Evolutionary conservation across 1,140 invertebrate genomes (phyloP).

Genomic region (Drosophila truncata): DNA sequence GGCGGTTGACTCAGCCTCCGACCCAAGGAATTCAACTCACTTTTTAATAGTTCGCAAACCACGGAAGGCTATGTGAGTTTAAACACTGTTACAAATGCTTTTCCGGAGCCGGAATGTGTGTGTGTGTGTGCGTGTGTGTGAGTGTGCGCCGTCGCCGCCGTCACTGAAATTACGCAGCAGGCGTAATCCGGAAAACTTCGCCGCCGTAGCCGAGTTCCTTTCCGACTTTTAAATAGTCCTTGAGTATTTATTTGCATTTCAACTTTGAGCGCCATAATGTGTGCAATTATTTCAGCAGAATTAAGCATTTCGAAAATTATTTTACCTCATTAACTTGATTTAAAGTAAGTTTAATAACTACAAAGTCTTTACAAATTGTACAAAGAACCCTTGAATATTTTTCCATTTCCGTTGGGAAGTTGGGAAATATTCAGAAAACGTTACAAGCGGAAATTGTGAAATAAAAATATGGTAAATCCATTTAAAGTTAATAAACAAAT

Average conservation of each 20-base stretch:
- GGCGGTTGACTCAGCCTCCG: conserved; percentile 13
- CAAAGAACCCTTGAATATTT: background rate
- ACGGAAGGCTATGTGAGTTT: conserved; percentile 42
- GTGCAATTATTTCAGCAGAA: conserved; percentile 32
- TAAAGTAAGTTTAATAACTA: background rate
- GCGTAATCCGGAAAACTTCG: conserved; percentile 35
- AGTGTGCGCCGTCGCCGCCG: background rate
- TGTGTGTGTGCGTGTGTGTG: background rate
- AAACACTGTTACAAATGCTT: conserved; percentile 51
- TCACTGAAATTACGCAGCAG: conserved; percentile 36
- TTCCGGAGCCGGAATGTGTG: conserved; percentile 29
- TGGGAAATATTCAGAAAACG: background rate
- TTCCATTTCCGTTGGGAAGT: background rate
- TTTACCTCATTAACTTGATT: conserved; percentile 18
- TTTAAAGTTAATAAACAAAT: conserved; percentile 43
- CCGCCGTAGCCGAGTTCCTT: conserved; percentile 12
- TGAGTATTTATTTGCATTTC: conserved; percentile 47
- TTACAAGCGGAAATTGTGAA: conserved; percentile 19
- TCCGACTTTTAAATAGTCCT: conserved; percentile 35
- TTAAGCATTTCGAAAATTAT: conserved; percentile 26
- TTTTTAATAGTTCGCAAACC: conserved; percentile 52
- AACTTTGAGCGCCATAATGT: conserved; percentile 30
- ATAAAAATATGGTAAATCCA: conserved; percentile 30
- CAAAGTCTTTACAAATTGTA: background rate
- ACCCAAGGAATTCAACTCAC: conserved; percentile 35